phyloP scores from a whole-genome alignment of 1,140 invertebrate species.

The Trichoplusia ni region DNA sequence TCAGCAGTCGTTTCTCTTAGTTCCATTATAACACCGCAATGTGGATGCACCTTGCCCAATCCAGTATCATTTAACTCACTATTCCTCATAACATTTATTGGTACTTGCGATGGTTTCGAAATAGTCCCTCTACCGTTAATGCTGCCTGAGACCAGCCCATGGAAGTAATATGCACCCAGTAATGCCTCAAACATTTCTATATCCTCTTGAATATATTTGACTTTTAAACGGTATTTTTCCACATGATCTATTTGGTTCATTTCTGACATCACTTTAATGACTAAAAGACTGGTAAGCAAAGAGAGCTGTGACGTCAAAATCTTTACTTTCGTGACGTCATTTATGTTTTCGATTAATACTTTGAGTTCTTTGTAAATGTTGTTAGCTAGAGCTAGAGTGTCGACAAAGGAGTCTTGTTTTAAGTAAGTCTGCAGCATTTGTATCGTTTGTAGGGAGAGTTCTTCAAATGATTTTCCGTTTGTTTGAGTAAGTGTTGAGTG shows the following conservation, averaged over 20 bases:
- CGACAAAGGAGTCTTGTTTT: constrained; percentile 42
- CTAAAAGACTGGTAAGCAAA: constrained; percentile 76
- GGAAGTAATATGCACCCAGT: constrained; percentile 67
- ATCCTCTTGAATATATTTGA: constrained; percentile 85
- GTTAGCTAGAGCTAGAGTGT: constrained; percentile 47
- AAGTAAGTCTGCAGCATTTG: constrained; percentile 40
- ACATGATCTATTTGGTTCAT: constrained; percentile 86
- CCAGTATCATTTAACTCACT: constrained; percentile 45
- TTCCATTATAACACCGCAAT: constrained; percentile 59
- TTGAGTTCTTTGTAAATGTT: constrained; percentile 41
- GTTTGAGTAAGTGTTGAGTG: constrained; percentile 38
- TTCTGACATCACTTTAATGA: constrained; percentile 63
- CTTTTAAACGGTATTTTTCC: constrained; percentile 86
- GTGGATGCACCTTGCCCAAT: constrained; percentile 66
- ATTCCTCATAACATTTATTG: no score
- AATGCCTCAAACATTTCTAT: constrained; percentile 73
- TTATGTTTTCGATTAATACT: neutral
- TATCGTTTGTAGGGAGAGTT: neutral
- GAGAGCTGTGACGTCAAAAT: constrained; percentile 71
- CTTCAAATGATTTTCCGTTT: constrained; percentile 17
- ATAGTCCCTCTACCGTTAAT: constrained; percentile 52
- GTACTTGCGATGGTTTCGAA: constrained; percentile 55
- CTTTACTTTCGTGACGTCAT: constrained; percentile 42
- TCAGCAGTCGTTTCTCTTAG: constrained; percentile 54
- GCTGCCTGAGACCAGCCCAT: constrained; percentile 66